Evolutionary conservation across 2,113 vertebrate species (phyloP), one percentile per base, ranked within the genome.

Genomic region (Gymnocephalus cernua): DNA sequence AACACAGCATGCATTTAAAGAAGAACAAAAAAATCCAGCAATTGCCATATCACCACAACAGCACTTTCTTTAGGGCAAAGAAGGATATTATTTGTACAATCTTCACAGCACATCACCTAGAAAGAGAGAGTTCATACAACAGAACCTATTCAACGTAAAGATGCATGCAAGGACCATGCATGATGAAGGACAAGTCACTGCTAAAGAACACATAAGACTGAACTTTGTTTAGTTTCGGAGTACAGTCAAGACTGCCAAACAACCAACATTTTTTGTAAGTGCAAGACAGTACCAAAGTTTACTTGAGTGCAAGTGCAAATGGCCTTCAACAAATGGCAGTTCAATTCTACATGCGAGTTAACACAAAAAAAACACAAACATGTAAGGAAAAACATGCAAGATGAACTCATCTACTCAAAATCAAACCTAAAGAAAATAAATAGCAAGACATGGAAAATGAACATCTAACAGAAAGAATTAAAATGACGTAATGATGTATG

Each of bases 41-140:
- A 45, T 0, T 19, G 35, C 12, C 58, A 83, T 15, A 58, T 63
- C 21, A 79, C 75, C 25, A 53, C 23, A 56, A 72, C 13, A 16
- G 86, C 80, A 47, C 89, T 91, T 91, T 93, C 91, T 92, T 64
- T n/a, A 61, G 8, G 23, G 32, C 50, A 93, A 94, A 92, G 84
- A 89, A 89, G 80, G 70, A 10, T 27, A 21, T 59, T 58, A 63
- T 51, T 69, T 66, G 27, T 6, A 84, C 41, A 77, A 41, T 80
- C 48, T 77, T 82, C 63, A 90, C 48, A 72, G 29, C 35, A 76
- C n/a, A 59, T 59, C 65, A 80, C 59, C 69, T 44, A 65, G 53
- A 80, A 67, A 65, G 2, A 77, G 29, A 77, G 16, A 45, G 15
- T 68, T 62, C 61, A 53, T 27, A 47, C 29, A 69, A 74, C 51